These are phyloP conservation scores for Campoletis raptor DNA, from an alignment of 2,888 invertebrate species.

Conservation along the genomic window DNA sequence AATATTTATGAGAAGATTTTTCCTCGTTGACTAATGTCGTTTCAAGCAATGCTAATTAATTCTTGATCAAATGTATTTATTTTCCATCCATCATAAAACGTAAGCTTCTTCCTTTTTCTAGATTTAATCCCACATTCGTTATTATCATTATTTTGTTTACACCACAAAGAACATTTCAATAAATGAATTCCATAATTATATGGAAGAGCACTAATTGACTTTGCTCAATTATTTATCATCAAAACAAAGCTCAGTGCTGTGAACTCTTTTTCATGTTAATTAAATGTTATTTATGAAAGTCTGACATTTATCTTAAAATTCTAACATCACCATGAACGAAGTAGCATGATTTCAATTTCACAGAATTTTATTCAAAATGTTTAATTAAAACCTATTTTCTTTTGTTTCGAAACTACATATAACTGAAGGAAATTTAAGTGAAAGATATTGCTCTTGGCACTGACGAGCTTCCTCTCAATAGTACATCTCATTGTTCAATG, in stretches of 20 bases:
- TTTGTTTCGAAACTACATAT: not conserved
- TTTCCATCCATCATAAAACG: not conserved
- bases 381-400: not conserved
- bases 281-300: no score
- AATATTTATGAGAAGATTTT: constrained; percentile 38
- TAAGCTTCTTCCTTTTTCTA: not conserved
- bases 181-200: not conserved
- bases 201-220: not conserved
- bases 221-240: not conserved
- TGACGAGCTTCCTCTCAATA: not conserved
- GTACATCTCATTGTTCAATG: constrained; percentile 32
- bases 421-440: not conserved
- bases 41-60: constrained; percentile 1
- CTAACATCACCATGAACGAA: not conserved
- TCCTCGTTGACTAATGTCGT: constrained; percentile 1
- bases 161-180: not conserved
- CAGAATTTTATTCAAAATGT: not conserved
- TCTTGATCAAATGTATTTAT: not conserved
- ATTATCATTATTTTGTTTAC: not conserved
- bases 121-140: not conserved
- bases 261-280: no score
- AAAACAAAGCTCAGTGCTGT: not conserved
- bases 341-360: not conserved
- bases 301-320: not conserved
- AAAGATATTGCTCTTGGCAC: not conserved